Evolutionary conservation across 2,888 invertebrate species (phyloP), one percentile per base, ranked within the genome.

Genomic region (Tromatobia lineatoria): DNA sequence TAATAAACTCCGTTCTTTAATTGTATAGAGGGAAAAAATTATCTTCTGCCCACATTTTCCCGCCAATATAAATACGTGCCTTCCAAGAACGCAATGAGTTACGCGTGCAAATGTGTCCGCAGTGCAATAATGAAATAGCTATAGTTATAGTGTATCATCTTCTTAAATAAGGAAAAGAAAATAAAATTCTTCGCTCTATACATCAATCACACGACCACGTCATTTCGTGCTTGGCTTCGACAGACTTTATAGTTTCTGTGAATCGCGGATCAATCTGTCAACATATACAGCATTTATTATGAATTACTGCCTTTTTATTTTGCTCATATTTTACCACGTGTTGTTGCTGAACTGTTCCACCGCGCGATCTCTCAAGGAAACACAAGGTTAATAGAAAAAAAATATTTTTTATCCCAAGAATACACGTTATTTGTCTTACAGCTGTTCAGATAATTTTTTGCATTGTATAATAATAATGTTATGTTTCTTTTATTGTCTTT

Each of bases 321-420:
- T 20, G 34, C 29, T 54, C 7, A 11, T 20, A 34, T 25, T 25
- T 59, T n/a, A 29, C 29, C 1, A 50, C 50, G n/a, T 57, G 15
- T n/a, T 42, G 8, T 23, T 71, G 4, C 23, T 20, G n/a, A 25
- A 42, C n/a, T 42, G 54, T 10, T 54, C 42, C 42, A 23, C 13
- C 23, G 23, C 6, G 3, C 15, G 13, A 38, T 38, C 54, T 23
- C 57, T 59, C 25, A 25, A 29, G 13, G 15, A 15, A 71, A 11
- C 38, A 1, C 57, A 15, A 59, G 71, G 71, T 71, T 57, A 71
- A 20, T 71, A 57, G 6, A 54, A 70, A 70, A 4, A n/a, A n/a
- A 50, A 7, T 7, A 50, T 18, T 50, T 18, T 50, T n/a, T 7
- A 18, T 50, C 18, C 6, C 18, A n/a, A 7, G 18, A 50, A 50